phyloP scores from a whole-genome alignment of 2,888 invertebrate species.

The Drosophila leonis region DNA sequence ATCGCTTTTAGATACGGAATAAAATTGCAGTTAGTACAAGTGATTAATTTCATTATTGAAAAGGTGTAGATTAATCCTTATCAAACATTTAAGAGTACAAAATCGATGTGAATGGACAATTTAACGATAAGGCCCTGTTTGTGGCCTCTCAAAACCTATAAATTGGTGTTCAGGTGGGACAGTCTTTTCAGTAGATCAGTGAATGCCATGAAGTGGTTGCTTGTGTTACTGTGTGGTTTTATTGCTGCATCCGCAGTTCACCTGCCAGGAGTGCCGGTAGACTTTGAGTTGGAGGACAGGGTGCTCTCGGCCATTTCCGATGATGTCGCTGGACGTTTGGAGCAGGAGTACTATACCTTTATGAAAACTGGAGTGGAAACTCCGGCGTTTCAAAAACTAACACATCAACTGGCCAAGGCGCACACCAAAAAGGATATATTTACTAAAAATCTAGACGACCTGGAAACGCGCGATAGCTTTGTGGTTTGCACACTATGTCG shows the following conservation, averaged over 20 bases:
- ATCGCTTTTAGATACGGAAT: slow-evolving; percentile 18
- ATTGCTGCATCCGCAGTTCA: slow-evolving; percentile 60
- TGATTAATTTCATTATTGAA: slow-evolving; percentile 7
- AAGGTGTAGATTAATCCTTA: slow-evolving; percentile 27
- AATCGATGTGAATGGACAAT: slow-evolving; percentile 12
- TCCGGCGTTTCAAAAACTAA: slow-evolving; percentile 60
- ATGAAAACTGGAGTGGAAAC: slow-evolving; percentile 78
- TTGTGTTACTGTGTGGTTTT: slow-evolving; percentile 51
- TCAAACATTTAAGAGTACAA: slow-evolving; percentile 23
- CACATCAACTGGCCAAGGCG: slow-evolving; percentile 73
- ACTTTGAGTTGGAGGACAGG: slow-evolving; percentile 62
- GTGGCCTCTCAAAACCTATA: slow-evolving; percentile 52
- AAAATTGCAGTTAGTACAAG: slow-evolving; percentile 15
- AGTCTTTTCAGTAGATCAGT: slow-evolving; percentile 30
- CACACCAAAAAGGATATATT: slow-evolving; percentile 78
- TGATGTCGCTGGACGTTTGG: slow-evolving; percentile 70
- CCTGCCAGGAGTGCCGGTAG: slow-evolving; percentile 69
- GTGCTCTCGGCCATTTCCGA: slow-evolving; percentile 74
- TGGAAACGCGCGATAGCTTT: slow-evolving; percentile 70
- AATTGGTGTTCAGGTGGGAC: slow-evolving; percentile 37
- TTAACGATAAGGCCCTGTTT: slow-evolving; percentile 26
- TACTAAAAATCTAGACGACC: slow-evolving; percentile 65
- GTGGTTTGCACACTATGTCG: slow-evolving; percentile 80
- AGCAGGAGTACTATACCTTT: slow-evolving; percentile 74
- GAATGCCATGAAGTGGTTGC: slow-evolving; percentile 54